Conservation (phyloP, 2,797 vertebrate species). For the Peromyscus melanophrys region DNA sequence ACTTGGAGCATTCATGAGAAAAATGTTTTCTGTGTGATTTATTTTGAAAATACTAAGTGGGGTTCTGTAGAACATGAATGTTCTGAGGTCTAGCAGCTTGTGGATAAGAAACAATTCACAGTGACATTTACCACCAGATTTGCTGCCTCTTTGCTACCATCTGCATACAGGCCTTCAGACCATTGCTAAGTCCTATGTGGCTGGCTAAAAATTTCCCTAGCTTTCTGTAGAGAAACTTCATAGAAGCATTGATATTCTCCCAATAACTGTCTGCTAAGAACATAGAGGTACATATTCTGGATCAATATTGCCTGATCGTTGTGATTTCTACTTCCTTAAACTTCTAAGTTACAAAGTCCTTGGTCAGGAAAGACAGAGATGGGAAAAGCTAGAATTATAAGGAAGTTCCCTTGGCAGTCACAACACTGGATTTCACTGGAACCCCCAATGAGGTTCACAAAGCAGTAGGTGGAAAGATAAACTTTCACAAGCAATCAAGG, state of each 20-base stretch:
- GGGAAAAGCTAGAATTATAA: not conserved
- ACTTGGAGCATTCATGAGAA: slow-evolving; percentile 54
- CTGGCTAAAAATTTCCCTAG: slow-evolving; percentile 46
- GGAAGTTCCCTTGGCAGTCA: not conserved
- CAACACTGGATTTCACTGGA: not conserved
- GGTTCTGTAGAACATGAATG: slow-evolving; percentile 52
- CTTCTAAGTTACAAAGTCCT: not conserved
- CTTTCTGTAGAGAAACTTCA: slow-evolving; percentile 49
- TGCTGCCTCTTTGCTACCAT: slow-evolving; percentile 76
- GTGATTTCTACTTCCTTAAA: not conserved
- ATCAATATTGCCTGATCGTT: not conserved
- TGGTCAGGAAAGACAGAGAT: not conserved
- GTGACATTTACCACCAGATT: slow-evolving; percentile 83
- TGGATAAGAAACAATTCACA: slow-evolving; percentile 75
- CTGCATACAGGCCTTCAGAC: slow-evolving; percentile 68
- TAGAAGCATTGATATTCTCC: not conserved
- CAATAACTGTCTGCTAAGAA: not conserved
- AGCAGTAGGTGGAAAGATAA: not conserved
- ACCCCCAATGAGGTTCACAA: not conserved
- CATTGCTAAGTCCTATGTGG: slow-evolving; percentile 51
- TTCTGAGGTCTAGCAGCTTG: slow-evolving; percentile 74
- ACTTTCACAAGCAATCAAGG: not conserved
- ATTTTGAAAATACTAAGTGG: slow-evolving; percentile 68
- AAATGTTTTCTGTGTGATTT: slow-evolving; percentile 57
- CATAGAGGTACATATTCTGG: not conserved